Evolutionary conservation across 2,113 vertebrate genomes (phyloP).

Genomic region (Pseudopipra pipra): DNA sequence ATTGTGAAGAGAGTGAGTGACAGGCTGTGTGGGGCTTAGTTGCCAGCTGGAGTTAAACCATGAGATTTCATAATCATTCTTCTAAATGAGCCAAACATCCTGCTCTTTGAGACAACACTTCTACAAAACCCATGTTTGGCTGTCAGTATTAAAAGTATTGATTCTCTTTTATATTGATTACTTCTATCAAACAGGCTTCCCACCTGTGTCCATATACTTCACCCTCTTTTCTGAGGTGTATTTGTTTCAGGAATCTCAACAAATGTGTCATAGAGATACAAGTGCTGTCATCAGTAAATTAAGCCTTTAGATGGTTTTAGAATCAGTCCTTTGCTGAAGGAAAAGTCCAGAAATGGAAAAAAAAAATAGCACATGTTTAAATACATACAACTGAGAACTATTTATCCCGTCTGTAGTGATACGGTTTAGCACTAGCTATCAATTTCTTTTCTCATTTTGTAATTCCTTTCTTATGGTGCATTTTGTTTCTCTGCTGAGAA

Average conservation of each 20-base stretch:
- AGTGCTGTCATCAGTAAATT: background rate
- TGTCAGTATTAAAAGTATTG: background rate
- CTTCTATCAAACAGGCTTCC: background rate
- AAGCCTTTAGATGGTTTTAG: background rate
- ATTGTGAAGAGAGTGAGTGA: background rate
- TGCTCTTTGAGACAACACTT: background rate
- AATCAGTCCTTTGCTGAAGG: background rate
- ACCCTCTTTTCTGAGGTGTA: background rate
- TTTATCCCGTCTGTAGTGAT: background rate
- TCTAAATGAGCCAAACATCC: background rate
- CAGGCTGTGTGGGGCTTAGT: fast-evolving
- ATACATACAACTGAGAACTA: fast-evolving
- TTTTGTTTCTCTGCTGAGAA: background rate
- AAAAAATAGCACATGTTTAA: background rate
- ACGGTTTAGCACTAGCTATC: background rate
- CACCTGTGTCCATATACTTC: background rate
- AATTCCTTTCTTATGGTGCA: background rate
- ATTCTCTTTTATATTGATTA: background rate
- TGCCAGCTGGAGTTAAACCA: background rate
- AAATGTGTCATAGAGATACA: background rate
- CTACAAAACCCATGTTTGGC: background rate
- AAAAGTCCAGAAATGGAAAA: background rate
- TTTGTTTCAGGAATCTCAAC: background rate
- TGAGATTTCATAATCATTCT: background rate
- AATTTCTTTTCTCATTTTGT: background rate